Evolutionary conservation across 2,797 vertebrate genomes (phyloP).

Genomic region (Mergus octosetaceus): DNA sequence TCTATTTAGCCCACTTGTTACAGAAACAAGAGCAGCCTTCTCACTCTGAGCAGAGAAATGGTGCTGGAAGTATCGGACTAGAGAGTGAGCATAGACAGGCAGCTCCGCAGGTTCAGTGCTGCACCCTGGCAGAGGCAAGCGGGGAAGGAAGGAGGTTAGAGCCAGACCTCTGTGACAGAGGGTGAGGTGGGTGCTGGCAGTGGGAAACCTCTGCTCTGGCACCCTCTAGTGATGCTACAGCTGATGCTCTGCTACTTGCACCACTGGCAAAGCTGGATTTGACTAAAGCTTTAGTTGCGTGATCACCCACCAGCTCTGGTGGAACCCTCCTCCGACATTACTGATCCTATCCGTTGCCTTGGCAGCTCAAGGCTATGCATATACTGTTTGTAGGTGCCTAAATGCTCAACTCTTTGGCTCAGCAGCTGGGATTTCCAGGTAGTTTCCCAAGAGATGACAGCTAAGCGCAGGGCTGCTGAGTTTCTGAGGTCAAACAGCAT

Average conservation of each 20-base stretch:
- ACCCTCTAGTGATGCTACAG: constrained; percentile 40
- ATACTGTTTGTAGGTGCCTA: neutral
- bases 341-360: too few species aligned
- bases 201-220: constrained; percentile 24
- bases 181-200: neutral
- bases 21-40: neutral
- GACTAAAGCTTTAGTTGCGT: rapidly evolving
- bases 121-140: neutral
- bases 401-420: neutral
- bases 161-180: rapidly evolving
- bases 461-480: neutral
- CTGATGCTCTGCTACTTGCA: neutral
- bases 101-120: neutral
- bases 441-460: neutral
- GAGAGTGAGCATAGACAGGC: neutral
- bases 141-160: neutral
- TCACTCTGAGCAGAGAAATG: neutral
- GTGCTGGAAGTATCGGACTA: neutral
- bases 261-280: neutral
- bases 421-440: neutral
- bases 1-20: too few species aligned
- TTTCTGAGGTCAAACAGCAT: neutral
- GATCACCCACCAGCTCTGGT: rapidly evolving
- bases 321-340: rapidly evolving
- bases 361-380: rapidly evolving